Evolutionary conservation across 2,888 invertebrate genomes (phyloP), one percentile per base, ranked within the genome.

Genomic region (Oscheius sp.): DNA sequence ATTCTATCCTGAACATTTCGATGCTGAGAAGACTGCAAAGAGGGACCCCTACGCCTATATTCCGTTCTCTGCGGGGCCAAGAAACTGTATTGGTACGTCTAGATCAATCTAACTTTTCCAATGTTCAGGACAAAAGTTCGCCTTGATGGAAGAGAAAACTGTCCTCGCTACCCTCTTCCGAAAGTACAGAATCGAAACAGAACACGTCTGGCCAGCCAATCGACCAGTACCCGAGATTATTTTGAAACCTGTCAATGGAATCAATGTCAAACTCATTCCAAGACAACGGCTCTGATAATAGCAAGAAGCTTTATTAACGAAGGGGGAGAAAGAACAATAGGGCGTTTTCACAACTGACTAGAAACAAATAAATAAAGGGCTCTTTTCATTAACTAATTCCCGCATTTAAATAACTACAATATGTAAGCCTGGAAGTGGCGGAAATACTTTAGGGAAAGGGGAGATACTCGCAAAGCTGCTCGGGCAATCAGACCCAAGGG

Each of bases 1-100:
- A 35, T 91, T 90, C 82, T 88, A 90, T 73, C 91, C 91, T 0
- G 89, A 90, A 63, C 84, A 90, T 72, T 91, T 91, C 80, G 79
- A 88, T 32, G 86, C 87, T 10, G 90, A 90, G 47, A 88, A 87
- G 58, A 77, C 68, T 70, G 82, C 71, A 11, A 74, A 79, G 35
- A 71, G 86, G 5, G 81, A 86, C 65, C 84, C 87, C 9, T 87
- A 78, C 62, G 75, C 83, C 0, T 87, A 78, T 73, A 79, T 87
- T 60, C 87, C 87, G n/a, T 87, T 87, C 77, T 85, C 86, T 5
- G 86, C 85, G 1, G 86, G 86, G 5, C 84, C 86, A 3, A 73
- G 86, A 7, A 87, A 87, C 62, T 87, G 86, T 57, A 87, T 87
- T 35, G 86, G 85, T 71, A 33, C 9, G 59, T n/a, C 58, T 3